Base-by-base conservation (phyloP, 2,113 vertebrate genomes). In the Nerophis lumbriciformis region DNA sequence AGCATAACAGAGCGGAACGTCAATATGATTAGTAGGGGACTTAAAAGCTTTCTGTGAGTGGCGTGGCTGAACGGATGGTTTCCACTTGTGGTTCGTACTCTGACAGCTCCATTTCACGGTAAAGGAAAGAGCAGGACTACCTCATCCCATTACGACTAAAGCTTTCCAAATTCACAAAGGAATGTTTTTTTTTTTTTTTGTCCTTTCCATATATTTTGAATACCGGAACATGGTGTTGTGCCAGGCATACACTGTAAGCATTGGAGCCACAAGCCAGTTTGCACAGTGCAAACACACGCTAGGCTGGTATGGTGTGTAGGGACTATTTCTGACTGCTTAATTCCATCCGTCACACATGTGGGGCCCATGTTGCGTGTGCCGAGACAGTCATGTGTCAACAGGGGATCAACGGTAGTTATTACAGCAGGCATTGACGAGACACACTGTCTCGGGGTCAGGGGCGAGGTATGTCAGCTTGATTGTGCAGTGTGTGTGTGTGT, bases 301-400 rank as follows among this genome's bases (percentile, higher is more conserved):
- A 15, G 21, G 60, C 38, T 48, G 15, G 54, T 38, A 48, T 45
- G 16, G 65, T 66, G 10, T 63, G 59, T 5, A n/a, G 21, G 69
- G 65, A 69, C 63, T 53, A 59, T 62, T 78, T 65, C 56, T 75
- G 65, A 69, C 61, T 53, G 51, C 59, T 59, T 82, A 72, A 76
- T 81, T 65, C 68, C 75, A 85, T 73, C 76, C 61, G 69, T 76
- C 66, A 63, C 48, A 62, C 61, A 69, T 57, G 76, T 66, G 14
- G 36, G 70, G 65, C 62, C 50, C 76, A 73, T 4, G 59, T 70
- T 69, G 63, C 48, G 44, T 71, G 53, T 42, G 63, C 71, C 9
- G 61, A 85, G 82, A 85, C 82, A 71, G 79, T 77, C 61, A 16
- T 69, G 74, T 84, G 82, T 85, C 84, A 85, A 79, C 83, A 75